Evolutionary conservation across 2,113 vertebrate species (phyloP).

Genomic region (Oreochromis spilurus): DNA sequence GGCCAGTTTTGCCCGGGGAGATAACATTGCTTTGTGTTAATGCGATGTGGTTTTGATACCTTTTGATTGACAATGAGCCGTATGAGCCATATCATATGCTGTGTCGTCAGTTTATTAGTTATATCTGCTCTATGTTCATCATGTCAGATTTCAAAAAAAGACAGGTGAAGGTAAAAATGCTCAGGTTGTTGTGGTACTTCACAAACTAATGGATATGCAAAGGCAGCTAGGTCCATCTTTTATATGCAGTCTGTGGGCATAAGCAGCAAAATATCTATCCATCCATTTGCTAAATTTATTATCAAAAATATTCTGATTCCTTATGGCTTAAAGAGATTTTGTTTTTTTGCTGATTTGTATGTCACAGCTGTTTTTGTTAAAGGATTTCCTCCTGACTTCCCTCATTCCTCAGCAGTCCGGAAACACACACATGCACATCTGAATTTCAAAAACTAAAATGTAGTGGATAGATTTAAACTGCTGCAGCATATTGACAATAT

Average conservation of each 20-base stretch:
- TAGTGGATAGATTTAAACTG: not conserved
- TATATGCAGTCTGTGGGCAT: not conserved
- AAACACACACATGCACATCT: not conserved
- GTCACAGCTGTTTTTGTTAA: not conserved
- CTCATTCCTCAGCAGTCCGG: constrained; percentile 3
- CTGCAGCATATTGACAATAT: not conserved
- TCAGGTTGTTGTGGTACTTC: not conserved
- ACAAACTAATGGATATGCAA: not conserved
- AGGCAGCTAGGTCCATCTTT: not conserved
- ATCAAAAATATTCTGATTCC: not conserved
- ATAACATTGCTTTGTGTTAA: not conserved
- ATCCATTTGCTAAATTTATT: not conserved
- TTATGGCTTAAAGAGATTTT: not conserved
- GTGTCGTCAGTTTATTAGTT: not conserved
- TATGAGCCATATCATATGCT: not conserved
- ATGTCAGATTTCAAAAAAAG: not conserved
- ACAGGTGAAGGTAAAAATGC: not conserved
- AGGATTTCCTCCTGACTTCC: constrained; percentile 50
- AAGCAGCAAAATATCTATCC: not conserved
- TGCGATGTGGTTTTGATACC: fast-evolving
- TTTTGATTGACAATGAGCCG: not conserved
- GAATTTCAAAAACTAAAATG: not conserved
- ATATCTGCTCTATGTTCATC: not conserved
- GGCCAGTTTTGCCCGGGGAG: not conserved
- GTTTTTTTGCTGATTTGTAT: not conserved